These are phyloP conservation scores for Zeuzera pyrina DNA, from an alignment of 2,888 invertebrate species.

Conservation along the genomic window DNA sequence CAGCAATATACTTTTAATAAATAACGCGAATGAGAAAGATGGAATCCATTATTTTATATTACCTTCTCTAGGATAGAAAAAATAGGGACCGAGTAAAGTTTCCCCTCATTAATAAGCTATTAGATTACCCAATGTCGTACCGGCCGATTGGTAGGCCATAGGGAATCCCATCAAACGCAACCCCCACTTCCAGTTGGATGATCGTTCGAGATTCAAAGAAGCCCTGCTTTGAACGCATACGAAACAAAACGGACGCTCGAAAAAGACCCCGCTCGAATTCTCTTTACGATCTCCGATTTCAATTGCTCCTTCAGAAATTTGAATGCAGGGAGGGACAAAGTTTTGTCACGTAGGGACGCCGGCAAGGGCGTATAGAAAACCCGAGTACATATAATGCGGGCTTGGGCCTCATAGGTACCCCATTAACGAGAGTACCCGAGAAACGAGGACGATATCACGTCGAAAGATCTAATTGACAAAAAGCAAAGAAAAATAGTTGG, in stretches of 20 bases:
- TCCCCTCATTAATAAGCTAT: conserved; percentile 73
- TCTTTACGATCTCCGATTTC: conserved; percentile 73
- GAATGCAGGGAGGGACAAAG: conserved; percentile 71
- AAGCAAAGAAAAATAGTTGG: conserved; percentile 41
- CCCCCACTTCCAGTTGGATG: conserved; percentile 69
- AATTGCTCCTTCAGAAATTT: conserved; percentile 73
- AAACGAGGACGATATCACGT: conserved; percentile 58
- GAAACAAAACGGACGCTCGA: conserved; percentile 68
- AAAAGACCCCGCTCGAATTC: conserved; percentile 71
- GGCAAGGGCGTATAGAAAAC: conserved; percentile 48
- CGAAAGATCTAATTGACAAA: conserved; percentile 65
- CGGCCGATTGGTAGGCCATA: conserved; percentile 67
- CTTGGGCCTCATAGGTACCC: conserved; percentile 61
- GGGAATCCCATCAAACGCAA: conserved; percentile 69
- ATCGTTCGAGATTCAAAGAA: conserved; percentile 70
- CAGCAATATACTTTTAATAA: conserved; percentile 44
- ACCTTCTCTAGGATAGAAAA: conserved; percentile 64
- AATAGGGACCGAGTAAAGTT: conserved; percentile 60
- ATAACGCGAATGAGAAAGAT: conserved; percentile 42
- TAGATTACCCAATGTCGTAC: conserved; percentile 66
- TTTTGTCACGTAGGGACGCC: conserved; percentile 70
- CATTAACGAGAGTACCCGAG: conserved; percentile 66
- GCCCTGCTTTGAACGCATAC: conserved; percentile 60
- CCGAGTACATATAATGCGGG: conserved; percentile 64
- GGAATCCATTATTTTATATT: conserved; percentile 55